Percentiles rank a stretch among this genome's conserved stretches.
Evolutionary conservation across 2,888 invertebrate species (phyloP).

Genomic region (Noctua janthe): DNA sequence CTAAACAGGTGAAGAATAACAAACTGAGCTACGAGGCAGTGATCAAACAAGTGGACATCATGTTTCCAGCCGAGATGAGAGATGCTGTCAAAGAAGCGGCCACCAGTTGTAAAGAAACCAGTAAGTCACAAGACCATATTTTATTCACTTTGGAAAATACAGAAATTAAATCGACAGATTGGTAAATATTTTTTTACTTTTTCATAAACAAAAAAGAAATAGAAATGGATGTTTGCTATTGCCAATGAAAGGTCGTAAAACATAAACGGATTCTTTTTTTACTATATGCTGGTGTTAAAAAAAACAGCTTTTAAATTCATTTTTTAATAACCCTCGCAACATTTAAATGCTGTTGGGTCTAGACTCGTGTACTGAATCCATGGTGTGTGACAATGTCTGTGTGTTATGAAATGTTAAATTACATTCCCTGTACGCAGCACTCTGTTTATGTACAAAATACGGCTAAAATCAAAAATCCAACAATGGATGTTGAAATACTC

Average conservation of each 20-base stretch:
- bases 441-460: no score
- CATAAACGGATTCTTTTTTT: background rate
- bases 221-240: background rate
- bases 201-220: background rate
- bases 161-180: background rate
- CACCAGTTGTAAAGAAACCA: constrained; percentile 77
- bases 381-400: background rate
- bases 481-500: no score
- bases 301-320: background rate
- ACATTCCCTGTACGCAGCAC: no score
- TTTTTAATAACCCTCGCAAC: background rate
- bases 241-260: background rate
- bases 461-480: no score
- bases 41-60: constrained; percentile 83
- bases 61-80: constrained; percentile 83
- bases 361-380: background rate
- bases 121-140: constrained; percentile 67
- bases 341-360: background rate
- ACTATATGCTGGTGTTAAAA: background rate
- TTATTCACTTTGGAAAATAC: background rate
- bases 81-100: constrained; percentile 78
- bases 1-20: constrained; percentile 81
- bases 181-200: background rate
- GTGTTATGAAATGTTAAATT: background rate
- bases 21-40: constrained; percentile 81